phyloP scores from a whole-genome alignment of 2,888 invertebrate species.

The Rhorus exstirpatorius region DNA sequence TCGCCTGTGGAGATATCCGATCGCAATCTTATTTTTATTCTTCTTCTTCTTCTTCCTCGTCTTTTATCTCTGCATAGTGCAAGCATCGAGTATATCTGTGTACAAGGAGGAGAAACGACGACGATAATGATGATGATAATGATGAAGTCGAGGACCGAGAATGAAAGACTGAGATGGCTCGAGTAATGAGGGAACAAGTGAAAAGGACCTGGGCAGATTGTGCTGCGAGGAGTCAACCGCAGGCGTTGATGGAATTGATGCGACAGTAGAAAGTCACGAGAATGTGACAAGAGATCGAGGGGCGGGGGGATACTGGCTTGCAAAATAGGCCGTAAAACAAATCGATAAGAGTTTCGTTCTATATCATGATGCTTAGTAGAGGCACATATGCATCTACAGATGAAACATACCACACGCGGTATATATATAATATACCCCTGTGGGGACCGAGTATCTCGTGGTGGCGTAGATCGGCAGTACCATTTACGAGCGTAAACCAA shows the following conservation, averaged over 20 bases:
- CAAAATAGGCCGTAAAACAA: conserved; percentile 78
- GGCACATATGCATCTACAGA: background rate
- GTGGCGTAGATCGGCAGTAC: conserved; percentile 31
- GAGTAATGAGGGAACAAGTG: conserved; percentile 51
- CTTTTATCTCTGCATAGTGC: conserved; percentile 38
- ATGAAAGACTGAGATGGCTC: conserved; percentile 37
- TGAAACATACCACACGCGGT: background rate
- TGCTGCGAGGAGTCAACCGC: background rate
- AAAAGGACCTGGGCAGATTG: conserved; percentile 9
- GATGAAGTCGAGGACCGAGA: conserved; percentile 73
- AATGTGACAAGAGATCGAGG: conserved; percentile 70
- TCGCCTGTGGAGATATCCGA: conserved; percentile 52
- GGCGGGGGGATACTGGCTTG: conserved; percentile 67
- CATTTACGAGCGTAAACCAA: conserved; percentile 61
- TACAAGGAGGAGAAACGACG: conserved; percentile 35
- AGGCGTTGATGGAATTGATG: conserved; percentile 1
- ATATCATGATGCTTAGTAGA: conserved; percentile 64
- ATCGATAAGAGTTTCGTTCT: conserved; percentile 75
- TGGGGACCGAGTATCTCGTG: conserved; percentile 10
- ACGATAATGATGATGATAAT: conserved; percentile 73
- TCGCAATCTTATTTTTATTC: conserved; percentile 50
- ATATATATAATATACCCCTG: conserved; percentile 2
- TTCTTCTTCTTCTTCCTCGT: conserved; percentile 21
- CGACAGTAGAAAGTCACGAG: background rate
- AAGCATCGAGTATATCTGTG: conserved; percentile 23